These are phyloP conservation scores for Ammodytes dubius DNA, from an alignment of 2,113 vertebrate genomes.

Conservation along the genomic window DNA sequence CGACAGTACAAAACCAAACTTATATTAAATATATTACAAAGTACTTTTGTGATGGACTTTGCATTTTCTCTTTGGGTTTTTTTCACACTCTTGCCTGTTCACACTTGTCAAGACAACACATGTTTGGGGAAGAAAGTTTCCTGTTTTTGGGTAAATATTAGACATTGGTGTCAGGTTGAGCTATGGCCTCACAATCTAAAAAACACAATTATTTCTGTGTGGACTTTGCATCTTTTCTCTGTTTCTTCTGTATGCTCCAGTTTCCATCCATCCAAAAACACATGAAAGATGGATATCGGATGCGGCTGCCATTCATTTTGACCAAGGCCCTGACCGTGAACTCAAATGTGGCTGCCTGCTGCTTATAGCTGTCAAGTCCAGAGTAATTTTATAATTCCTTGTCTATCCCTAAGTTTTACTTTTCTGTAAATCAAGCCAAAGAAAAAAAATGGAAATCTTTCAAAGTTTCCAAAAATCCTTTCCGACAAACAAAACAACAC, in stretches of 20 bases:
- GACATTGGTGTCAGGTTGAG: too few species aligned
- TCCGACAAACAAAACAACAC: conserved; percentile 2
- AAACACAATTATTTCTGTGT: background rate
- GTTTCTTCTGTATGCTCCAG: background rate
- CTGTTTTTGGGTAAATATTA: too few species aligned
- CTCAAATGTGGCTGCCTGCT: background rate
- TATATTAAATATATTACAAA: too few species aligned
- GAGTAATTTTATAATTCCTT: background rate
- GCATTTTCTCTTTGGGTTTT: too few species aligned
- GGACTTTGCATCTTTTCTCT: background rate
- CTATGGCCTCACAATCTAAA: too few species aligned
- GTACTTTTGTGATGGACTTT: too few species aligned
- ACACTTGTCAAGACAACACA: too few species aligned
- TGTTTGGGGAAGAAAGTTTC: too few species aligned
- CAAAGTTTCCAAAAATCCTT: background rate
- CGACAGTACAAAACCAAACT: background rate
- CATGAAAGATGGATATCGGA: background rate
- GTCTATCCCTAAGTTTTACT: background rate
- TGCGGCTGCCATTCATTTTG: background rate
- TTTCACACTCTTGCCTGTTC: too few species aligned
- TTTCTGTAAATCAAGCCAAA: background rate
- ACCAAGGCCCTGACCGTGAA: background rate
- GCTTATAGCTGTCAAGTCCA: background rate
- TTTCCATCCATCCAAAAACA: background rate
- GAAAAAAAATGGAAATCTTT: too few species aligned